Conservation (phyloP, 2,113 vertebrate species). For the Plectropomus leopardus region DNA sequence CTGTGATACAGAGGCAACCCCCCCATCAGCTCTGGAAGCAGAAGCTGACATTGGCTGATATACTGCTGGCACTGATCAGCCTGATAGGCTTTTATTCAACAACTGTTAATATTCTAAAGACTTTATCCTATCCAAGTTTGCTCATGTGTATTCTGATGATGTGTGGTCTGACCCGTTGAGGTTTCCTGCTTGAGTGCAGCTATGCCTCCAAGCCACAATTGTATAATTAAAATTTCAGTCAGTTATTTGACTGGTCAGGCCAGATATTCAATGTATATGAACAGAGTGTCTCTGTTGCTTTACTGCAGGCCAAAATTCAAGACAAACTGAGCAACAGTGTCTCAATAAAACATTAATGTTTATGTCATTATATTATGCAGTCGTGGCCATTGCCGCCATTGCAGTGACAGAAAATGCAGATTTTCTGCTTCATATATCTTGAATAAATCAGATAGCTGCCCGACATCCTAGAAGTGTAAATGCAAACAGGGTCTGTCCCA, state of each 20-base stretch:
- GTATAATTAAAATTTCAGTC: neutral
- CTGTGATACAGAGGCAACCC: conserved; percentile 35
- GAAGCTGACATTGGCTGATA: conserved; percentile 40
- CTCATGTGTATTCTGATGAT: neutral
- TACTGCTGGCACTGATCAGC: conserved; percentile 28
- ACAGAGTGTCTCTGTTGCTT: neutral
- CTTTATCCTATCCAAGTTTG: neutral
- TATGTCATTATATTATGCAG: neutral
- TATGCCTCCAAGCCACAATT: neutral
- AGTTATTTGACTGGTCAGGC: conserved; percentile 7
- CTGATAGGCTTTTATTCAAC: conserved; percentile 24
- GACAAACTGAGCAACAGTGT: neutral
- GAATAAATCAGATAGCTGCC: too few species aligned
- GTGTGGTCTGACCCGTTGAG: neutral
- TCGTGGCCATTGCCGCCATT: neutral
- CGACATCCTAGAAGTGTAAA: too few species aligned
- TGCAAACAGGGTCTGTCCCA: too few species aligned
- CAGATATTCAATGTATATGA: neutral
- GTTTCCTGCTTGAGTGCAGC: neutral
- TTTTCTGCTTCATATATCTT: too few species aligned
- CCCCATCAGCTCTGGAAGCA: conserved; percentile 28
- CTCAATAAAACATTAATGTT: neutral
- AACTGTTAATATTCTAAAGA: conserved; percentile 3
- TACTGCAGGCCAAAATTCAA: neutral
- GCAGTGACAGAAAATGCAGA: neutral